Evolutionary conservation across 2,888 invertebrate genomes (phyloP).

Genomic region (Chorisops tibialis): DNA sequence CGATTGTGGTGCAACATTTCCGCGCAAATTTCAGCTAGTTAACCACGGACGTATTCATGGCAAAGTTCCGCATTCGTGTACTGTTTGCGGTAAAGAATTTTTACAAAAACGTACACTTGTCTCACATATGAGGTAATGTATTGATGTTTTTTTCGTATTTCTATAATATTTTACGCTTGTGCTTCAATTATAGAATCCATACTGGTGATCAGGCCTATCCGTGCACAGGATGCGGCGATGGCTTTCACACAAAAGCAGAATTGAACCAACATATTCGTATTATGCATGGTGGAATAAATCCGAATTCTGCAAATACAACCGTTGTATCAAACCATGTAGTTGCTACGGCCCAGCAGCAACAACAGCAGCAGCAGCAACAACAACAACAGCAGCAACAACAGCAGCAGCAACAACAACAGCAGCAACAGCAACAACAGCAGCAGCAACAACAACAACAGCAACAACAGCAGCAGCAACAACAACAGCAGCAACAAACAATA

Average conservation of each 20-base stretch:
- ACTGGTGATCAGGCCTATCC: slow-evolving; percentile 72
- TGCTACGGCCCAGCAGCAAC: slow-evolving; percentile 39
- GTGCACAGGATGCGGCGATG: slow-evolving; percentile 73
- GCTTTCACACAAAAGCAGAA: slow-evolving; percentile 69
- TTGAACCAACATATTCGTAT: slow-evolving; percentile 65
- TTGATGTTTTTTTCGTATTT: neutral
- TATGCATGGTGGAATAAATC: slow-evolving; percentile 54
- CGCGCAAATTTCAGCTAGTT: slow-evolving; percentile 80
- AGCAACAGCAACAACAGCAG: slow-evolving; percentile 46
- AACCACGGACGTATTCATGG: slow-evolving; percentile 81
- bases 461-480: slow-evolving; percentile 45
- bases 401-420: slow-evolving; percentile 51
- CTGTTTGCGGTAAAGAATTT: slow-evolving; percentile 81
- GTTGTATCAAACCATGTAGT: slow-evolving; percentile 43
- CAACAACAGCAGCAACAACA: slow-evolving; percentile 40
- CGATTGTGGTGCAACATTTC: slow-evolving; percentile 83
- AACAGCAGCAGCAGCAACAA: slow-evolving; percentile 35
- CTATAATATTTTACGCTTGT: neutral
- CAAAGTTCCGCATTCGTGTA: slow-evolving; percentile 75
- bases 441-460: slow-evolving; percentile 50
- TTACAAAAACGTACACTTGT: slow-evolving; percentile 77
- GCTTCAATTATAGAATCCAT: slow-evolving; percentile 56
- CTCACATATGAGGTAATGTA: slow-evolving; percentile 69
- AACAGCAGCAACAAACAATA: slow-evolving; percentile 22
- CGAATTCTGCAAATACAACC: slow-evolving; percentile 49